Percentiles rank a stretch among this genome's conserved stretches.
Conservation (phyloP, 1,140 invertebrate species). For the Rhizoglyphus robini region DNA sequence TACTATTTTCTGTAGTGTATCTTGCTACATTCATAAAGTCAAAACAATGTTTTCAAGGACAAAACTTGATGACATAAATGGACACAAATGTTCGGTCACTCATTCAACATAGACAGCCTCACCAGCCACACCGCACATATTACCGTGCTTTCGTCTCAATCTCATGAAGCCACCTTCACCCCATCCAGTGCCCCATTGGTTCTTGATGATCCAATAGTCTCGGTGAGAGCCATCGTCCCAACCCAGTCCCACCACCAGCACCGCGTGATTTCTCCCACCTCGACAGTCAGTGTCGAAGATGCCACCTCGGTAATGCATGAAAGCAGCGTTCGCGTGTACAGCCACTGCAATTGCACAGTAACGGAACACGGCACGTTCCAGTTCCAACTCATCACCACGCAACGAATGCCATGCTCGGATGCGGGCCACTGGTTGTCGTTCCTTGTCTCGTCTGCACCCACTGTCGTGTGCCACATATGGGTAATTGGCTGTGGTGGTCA, state of each 20-base stretch:
- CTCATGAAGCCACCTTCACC: constrained; percentile 59
- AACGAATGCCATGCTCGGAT: not conserved
- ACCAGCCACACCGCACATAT: constrained; percentile 62
- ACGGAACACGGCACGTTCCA: constrained; percentile 39
- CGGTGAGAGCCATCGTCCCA: constrained; percentile 23
- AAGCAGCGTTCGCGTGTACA: constrained; percentile 35
- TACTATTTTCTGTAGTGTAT: no score
- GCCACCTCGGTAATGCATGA: constrained; percentile 16
- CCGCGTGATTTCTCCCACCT: constrained; percentile 38
- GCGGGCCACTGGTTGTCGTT: constrained; percentile 6
- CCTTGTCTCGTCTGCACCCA: not conserved
- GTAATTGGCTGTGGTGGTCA: constrained; percentile 8
- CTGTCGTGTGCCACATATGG: constrained; percentile 11
- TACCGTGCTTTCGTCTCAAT: constrained; percentile 70
- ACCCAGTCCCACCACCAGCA: constrained; percentile 43
- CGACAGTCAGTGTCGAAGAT: constrained; percentile 15
- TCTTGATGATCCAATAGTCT: constrained; percentile 27
- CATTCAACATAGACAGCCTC: constrained; percentile 41
- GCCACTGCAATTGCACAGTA: constrained; percentile 42
- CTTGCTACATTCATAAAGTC: no score
- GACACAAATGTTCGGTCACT: no score
- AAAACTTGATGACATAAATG: no score
- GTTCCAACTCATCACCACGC: constrained; percentile 30
- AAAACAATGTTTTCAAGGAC: no score
- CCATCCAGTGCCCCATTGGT: constrained; percentile 25